These are phyloP conservation scores for Erebia epiphron DNA, from an alignment of 2,888 invertebrate genomes.

Conservation along the genomic window DNA sequence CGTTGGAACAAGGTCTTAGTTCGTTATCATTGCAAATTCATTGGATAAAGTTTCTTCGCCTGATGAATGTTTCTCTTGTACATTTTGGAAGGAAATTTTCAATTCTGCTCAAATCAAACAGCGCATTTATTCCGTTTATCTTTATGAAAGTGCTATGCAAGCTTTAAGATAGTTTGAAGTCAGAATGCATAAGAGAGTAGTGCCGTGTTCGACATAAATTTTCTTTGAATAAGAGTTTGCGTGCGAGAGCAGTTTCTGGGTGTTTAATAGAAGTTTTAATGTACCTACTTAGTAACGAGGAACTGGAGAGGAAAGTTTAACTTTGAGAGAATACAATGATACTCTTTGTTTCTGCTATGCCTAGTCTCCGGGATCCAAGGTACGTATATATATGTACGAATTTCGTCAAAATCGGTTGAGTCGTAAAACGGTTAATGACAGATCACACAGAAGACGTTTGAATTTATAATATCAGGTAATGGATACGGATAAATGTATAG, in stretches of 20 bases:
- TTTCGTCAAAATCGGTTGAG: no score
- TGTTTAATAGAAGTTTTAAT: constrained; percentile 7
- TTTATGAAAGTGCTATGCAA: constrained; percentile 54
- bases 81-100: constrained; percentile 53
- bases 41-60: constrained; percentile 29
- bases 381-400: no score
- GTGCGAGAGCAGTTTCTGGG: constrained; percentile 8
- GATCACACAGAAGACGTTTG: no score
- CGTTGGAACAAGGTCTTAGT: constrained; percentile 29
- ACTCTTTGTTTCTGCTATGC: no score
- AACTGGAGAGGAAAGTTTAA: neutral
- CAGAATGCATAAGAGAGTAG: constrained; percentile 63
- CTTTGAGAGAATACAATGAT: no score
- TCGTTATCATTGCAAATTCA: constrained; percentile 42
- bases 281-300: neutral
- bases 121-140: constrained; percentile 56
- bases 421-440: no score
- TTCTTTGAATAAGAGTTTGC: constrained; percentile 20
- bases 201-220: constrained; percentile 35
- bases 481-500: no score
- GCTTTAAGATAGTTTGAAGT: constrained; percentile 61
- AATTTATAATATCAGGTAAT: no score
- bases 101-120: constrained; percentile 63
- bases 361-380: no score
- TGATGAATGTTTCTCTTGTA: constrained; percentile 40